These are phyloP conservation scores for Indicator indicator DNA, from an alignment of 2,113 vertebrate species.

Conservation along the genomic window DNA sequence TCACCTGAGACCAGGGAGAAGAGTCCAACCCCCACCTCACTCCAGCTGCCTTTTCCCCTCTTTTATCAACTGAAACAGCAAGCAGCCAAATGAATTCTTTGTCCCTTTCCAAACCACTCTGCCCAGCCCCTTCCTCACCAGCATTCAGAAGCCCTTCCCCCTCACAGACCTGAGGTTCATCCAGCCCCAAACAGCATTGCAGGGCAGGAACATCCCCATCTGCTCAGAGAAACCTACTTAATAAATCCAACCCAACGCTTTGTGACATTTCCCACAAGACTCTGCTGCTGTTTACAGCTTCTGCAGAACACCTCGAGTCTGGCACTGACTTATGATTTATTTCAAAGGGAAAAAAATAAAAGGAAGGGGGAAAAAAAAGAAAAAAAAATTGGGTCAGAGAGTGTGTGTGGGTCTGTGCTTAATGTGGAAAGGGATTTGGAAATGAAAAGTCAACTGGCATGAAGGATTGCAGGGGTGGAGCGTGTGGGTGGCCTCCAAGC, in stretches of 20 bases:
- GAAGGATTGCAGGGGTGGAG: conserved; percentile 76
- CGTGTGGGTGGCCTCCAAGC: conserved; percentile 73
- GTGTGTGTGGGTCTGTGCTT: conserved; percentile 76
- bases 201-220: conserved; percentile 20
- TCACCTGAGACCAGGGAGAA: too few species aligned
- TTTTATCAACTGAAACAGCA: not conserved
- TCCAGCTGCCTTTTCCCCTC: not conserved
- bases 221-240: conserved; percentile 64
- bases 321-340: conserved; percentile 75
- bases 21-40: too few species aligned
- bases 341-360: conserved; percentile 25
- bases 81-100: not conserved
- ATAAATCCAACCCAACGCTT: conserved; percentile 70
- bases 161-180: too few species aligned
- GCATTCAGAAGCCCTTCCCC: too few species aligned
- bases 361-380: not conserved
- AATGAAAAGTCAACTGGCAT: conserved; percentile 79
- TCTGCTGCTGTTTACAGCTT: conserved; percentile 77
- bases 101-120: not conserved
- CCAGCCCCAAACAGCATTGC: not conserved
- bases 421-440: conserved; percentile 78
- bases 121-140: not conserved
- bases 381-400: conserved; percentile 75
- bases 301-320: conserved; percentile 74
- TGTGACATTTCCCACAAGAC: conserved; percentile 77